These are phyloP conservation scores for Cassiopea xamachana DNA, from an alignment of 30 jellyfish, hydroid and myxozoan genomes.

Conservation along the genomic window DNA sequence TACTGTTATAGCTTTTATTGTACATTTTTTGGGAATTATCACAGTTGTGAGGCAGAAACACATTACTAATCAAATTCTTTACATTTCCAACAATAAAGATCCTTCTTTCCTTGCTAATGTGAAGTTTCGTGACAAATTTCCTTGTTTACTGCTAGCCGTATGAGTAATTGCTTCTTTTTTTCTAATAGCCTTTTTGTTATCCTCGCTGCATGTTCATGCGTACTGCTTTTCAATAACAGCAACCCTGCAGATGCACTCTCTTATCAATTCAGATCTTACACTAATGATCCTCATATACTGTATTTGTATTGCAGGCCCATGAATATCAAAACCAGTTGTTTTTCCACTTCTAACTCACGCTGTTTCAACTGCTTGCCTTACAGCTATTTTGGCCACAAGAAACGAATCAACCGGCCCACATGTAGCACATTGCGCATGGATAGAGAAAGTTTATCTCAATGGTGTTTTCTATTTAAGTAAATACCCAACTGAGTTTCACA, in stretches of 20 bases:
- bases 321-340: constrained; percentile 49
- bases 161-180: too few species aligned
- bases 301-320: background rate
- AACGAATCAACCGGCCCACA: constrained; percentile 22
- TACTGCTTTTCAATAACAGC: background rate
- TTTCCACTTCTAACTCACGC: constrained; percentile 50
- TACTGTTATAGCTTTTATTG: too few species aligned
- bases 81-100: background rate
- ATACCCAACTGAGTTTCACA: background rate
- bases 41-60: too few species aligned
- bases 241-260: background rate
- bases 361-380: background rate
- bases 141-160: background rate
- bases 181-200: background rate
- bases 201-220: background rate
- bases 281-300: background rate
- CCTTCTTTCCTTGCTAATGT: background rate
- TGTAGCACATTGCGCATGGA: constrained; percentile 12
- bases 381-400: constrained; percentile 18
- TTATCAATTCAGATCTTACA: background rate
- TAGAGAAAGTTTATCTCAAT: background rate
- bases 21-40: too few species aligned
- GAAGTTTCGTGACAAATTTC: background rate
- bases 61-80: too few species aligned
- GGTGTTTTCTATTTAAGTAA: background rate